Evolutionary conservation across 2,797 vertebrate genomes (phyloP).

Genomic region (Mormyrops attenuatus): DNA sequence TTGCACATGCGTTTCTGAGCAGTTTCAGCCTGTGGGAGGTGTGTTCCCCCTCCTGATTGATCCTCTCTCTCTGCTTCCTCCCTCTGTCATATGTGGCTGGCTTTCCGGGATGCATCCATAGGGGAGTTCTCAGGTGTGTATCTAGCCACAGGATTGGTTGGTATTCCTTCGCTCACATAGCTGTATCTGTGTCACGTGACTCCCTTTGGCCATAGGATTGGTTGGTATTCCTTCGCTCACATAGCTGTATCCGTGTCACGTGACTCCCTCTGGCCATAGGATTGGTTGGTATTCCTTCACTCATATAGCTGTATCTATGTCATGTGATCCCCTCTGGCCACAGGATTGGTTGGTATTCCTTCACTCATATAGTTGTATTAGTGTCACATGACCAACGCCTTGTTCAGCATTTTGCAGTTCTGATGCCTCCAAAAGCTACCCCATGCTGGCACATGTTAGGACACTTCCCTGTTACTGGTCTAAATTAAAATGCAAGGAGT

Average conservation of each 20-base stretch:
- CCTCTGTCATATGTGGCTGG: constrained; percentile 62
- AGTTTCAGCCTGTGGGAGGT: constrained; percentile 39
- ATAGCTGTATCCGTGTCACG: constrained; percentile 48
- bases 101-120: constrained; percentile 79
- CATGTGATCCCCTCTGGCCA: constrained; percentile 26
- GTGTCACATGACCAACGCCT: constrained; percentile 49
- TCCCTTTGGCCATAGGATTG: constrained; percentile 26
- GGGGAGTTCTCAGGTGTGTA: constrained; percentile 99
- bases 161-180: constrained; percentile 18
- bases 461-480: neutral
- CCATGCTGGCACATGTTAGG: neutral
- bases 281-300: constrained; percentile 30
- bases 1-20: constrained; percentile 5
- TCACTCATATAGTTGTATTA: constrained; percentile 42
- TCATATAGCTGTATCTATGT: neutral
- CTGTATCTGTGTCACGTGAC: constrained; percentile 28
- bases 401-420: constrained; percentile 20
- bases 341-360: constrained; percentile 23
- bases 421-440: neutral
- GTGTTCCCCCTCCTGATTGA: constrained; percentile 64
- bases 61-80: constrained; percentile 59
- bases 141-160: constrained; percentile 54
- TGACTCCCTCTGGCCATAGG: constrained; percentile 44
- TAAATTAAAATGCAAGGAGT: neutral
- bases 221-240: constrained; percentile 30